phyloP scores from a whole-genome alignment of 2,113 vertebrate species.

The Triplophysa rosa region DNA sequence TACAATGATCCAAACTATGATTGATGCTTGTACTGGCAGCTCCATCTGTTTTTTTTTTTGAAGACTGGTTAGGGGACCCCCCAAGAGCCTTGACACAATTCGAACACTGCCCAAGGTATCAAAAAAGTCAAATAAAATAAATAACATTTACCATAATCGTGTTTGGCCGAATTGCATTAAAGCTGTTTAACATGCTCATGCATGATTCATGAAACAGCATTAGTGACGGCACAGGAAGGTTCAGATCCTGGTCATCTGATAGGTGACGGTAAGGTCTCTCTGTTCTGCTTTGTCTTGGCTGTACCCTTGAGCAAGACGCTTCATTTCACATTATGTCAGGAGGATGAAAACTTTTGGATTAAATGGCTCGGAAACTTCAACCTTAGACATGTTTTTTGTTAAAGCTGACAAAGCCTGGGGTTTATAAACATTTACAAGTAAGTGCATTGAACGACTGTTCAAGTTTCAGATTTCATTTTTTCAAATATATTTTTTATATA shows the following conservation, averaged over 20 bases:
- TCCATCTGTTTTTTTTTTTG: too few relatives aligned
- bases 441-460: neutral
- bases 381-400: neutral
- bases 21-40: too few relatives aligned
- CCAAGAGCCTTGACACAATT: too few relatives aligned
- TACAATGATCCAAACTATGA: too few relatives aligned
- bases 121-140: neutral
- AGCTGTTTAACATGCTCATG: neutral
- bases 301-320: slow-evolving; percentile 14
- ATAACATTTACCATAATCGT: neutral
- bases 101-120: neutral
- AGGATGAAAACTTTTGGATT: neutral
- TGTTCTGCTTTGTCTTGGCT: neutral
- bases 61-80: too few relatives aligned
- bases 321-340: slow-evolving; percentile 31
- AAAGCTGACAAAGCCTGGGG: slow-evolving; percentile 2
- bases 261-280: slow-evolving; percentile 24
- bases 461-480: neutral
- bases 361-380: neutral
- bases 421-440: neutral
- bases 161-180: neutral
- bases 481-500: neutral
- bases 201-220: neutral
- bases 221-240: slow-evolving; percentile 5
- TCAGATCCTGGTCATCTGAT: slow-evolving; percentile 24